Evolutionary conservation across 2,888 invertebrate species (phyloP), one percentile per base, ranked within the genome.

Genomic region (Calliscelio sp.): DNA sequence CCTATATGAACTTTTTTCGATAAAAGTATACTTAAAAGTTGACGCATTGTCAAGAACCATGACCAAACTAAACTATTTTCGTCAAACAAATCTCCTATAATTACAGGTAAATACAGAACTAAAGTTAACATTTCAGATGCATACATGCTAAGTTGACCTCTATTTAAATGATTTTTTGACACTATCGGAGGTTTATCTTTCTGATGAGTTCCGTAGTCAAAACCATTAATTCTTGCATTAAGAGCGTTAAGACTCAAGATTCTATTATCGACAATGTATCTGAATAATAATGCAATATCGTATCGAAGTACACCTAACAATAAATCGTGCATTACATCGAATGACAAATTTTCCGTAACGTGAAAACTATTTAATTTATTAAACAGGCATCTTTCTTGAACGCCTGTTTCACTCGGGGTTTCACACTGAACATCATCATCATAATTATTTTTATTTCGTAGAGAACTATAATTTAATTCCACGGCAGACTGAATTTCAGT

Each of bases 301-400:
- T 85, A 84, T 35, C 35, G 35, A 35, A 35, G 35, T n/a, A 78
- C 35, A 8, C 85, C 87, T 10, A 81, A 46, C 10, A 74, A 61
- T 18, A 81, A 5, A 55, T 86, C 86, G 51, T 86, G 85, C 83
- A 85, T 86, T n/a, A 87, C 18, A 81, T 87, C 86, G 49, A 14
- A 57, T 11, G 71, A 71, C 8, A 20, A 7, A 35, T 71, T 71
- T 59, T 44, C 49, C 8, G 24, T 24, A 2, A 35, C 57, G 35
- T 70, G 75, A 65, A 20, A 66, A 11, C 66, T 84, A 81, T 65
- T 73, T 46, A 74, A 46, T 38, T 10, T 7, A 53, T 87, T 84
- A 46, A 86, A 86, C 25, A 84, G 49, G 41, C 85, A 85, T 38
- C 18, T 1, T 20, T 57, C 28, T n/a, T 55, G 41, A 20, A 86